Base-by-base conservation (phyloP, 2,797 vertebrate species). In the Catamblyrhynchus diadema region DNA sequence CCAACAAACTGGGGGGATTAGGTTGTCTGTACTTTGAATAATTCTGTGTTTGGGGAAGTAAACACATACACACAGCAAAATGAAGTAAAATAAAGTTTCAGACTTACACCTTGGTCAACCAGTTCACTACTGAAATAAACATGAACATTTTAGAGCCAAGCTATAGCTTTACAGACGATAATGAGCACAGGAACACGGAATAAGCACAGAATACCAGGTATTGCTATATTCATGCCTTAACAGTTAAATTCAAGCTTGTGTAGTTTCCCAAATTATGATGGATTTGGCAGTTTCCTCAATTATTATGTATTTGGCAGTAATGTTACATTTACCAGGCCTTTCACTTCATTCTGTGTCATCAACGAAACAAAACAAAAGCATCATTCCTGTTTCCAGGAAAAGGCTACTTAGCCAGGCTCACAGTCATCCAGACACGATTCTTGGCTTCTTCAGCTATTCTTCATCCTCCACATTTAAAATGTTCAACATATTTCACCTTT, bases 301-400 rank as follows among this genome's bases (percentile, higher is more conserved):
- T 57, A 71, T 9, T 14, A 78, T 30, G 42, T 41, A 66, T 79
- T 47, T 74, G 71, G 44, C 75, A 80, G 41, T 33, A 92, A 72
- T 33, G 62, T 25, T 73, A 82, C 39, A 24, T 94, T 86, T 78
- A 78, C 84, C 32, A 75, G 61, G 53, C 28, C 50, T 93, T 81
- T 86, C 83, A 65, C 47, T 90, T 87, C 60, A 75, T 81, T 83
- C 92, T 75, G 28, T 47, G 37, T 83, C 92, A 80, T 65, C 57
- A 64, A 17, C 1, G 0, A 93, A 84, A 75, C 27, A 56, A 88
- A 85, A 62, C 32, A 45, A 80, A 90, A 92, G 20, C 30, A 67
- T 39, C 21, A 77, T 77, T 85, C 60, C 91, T 80, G 37, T 89
- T 93, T 92, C 91, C 87, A 93, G 83, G 72, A 82, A 93, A 92